These are phyloP conservation scores for Drosophila neonasuta DNA, from an alignment of 2,888 invertebrate genomes.

Conservation along the genomic window DNA sequence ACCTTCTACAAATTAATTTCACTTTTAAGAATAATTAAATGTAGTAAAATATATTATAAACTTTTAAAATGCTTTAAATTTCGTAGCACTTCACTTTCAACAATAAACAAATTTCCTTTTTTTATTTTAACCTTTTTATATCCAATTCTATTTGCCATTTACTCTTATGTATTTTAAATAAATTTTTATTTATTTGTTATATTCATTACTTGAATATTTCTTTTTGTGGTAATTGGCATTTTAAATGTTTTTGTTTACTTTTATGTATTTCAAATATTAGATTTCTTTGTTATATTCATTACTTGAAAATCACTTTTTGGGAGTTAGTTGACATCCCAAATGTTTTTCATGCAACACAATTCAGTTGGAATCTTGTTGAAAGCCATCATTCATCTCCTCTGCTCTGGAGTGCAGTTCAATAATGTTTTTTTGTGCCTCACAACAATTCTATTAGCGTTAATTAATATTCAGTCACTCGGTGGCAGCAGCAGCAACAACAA, in stretches of 20 bases:
- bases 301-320: background rate
- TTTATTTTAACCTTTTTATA: no score
- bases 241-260: background rate
- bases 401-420: conserved; percentile 44
- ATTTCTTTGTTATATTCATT: background rate
- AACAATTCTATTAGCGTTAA: conserved; percentile 72
- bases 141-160: no score
- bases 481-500: conserved; percentile 51
- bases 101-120: no score
- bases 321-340: conserved; percentile 12
- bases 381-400: conserved; percentile 57
- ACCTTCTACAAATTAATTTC: no score
- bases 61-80: no score
- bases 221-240: background rate
- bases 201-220: background rate
- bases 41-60: no score
- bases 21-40: no score
- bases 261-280: background rate
- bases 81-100: no score
- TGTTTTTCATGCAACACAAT: conserved; percentile 21
- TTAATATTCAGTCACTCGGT: conserved; percentile 66
- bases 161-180: no score
- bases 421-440: conserved; percentile 47
- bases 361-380: conserved; percentile 47
- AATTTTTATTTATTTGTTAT: no score